Evolutionary conservation across 92 coral and sea anemone genomes (phyloP).

Genomic region (Zoanthus gigantus): DNA sequence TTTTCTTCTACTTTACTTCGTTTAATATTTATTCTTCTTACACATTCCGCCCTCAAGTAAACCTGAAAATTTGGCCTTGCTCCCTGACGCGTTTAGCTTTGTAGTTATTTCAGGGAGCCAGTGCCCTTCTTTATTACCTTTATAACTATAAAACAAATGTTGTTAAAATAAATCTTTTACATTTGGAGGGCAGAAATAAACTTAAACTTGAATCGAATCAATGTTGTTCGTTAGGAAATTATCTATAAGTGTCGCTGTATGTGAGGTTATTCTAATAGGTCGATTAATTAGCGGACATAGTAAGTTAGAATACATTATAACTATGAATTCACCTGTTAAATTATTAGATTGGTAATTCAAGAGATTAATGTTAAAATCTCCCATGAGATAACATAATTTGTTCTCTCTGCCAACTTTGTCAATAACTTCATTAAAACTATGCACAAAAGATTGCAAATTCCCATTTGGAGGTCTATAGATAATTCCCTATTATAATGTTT

Average conservation of each 20-base stretch:
- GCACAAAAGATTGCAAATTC: background rate
- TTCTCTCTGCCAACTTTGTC: background rate
- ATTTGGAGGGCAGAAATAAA: slow-evolving; percentile 44
- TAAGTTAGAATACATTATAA: too few relatives aligned
- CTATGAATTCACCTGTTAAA: too few relatives aligned
- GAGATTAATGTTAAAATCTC: too few relatives aligned
- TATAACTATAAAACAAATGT: slow-evolving; percentile 21
- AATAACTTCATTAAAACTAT: background rate
- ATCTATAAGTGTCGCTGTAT: too few relatives aligned
- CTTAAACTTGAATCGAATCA: background rate
- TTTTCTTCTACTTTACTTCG: slow-evolving; percentile 34
- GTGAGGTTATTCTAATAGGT: too few relatives aligned
- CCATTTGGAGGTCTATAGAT: background rate
- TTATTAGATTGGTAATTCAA: too few relatives aligned
- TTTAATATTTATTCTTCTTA: slow-evolving; percentile 21
- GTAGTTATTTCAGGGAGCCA: slow-evolving; percentile 27
- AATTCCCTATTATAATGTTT: background rate
- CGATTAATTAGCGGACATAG: too few relatives aligned
- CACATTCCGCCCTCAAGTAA: too few relatives aligned
- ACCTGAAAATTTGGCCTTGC: slow-evolving; percentile 8
- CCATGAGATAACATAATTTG: too few relatives aligned
- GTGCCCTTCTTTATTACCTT: slow-evolving; percentile 35
- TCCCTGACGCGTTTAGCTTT: slow-evolving; percentile 37
- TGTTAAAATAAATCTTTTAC: slow-evolving; percentile 27
- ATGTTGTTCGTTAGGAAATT: too few relatives aligned